phyloP scores from a whole-genome alignment of 2,797 vertebrate genomes.

The Bovichtus variegatus region DNA sequence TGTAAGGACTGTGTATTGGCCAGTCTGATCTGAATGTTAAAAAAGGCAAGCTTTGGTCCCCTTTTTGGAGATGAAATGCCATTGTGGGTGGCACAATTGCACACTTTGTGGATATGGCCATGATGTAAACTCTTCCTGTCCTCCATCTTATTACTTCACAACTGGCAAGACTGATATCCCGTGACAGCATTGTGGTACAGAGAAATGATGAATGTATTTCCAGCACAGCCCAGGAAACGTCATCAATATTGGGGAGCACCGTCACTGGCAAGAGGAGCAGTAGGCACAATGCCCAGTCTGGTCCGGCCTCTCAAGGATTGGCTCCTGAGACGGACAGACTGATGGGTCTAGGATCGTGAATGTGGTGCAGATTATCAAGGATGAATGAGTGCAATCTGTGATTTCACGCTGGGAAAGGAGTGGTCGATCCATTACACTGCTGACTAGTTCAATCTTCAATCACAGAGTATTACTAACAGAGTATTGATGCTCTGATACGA shows the following conservation, averaged over 20 bases:
- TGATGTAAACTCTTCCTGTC: conserved; percentile 15
- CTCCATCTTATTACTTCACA: conserved; percentile 24
- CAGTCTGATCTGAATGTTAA: neutral
- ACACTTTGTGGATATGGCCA: neutral
- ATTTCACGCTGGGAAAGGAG: conserved; percentile 25
- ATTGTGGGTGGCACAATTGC: neutral
- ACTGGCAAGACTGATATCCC: conserved; percentile 30
- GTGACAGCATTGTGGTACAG: conserved; percentile 17
- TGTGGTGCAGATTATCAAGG: conserved; percentile 39
- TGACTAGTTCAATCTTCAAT: conserved; percentile 15
- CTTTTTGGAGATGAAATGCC: neutral
- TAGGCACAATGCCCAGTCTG: conserved; percentile 46
- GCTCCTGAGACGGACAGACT: conserved; percentile 16
- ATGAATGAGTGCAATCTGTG: conserved; percentile 8
- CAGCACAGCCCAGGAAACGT: conserved; percentile 46
- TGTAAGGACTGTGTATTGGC: neutral
- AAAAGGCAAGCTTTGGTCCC: neutral
- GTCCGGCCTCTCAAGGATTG: conserved; percentile 24
- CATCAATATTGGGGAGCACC: conserved; percentile 25
- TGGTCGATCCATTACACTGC: conserved; percentile 2
- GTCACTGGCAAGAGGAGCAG: conserved; percentile 26
- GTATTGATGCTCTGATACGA: neutral
- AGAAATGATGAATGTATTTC: conserved; percentile 44
- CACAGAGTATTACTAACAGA: neutral
- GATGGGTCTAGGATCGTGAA: conserved; percentile 21